These are phyloP conservation scores for Cossypha polioptera DNA, from an alignment of 2,797 vertebrate genomes.

Conservation along the genomic window DNA sequence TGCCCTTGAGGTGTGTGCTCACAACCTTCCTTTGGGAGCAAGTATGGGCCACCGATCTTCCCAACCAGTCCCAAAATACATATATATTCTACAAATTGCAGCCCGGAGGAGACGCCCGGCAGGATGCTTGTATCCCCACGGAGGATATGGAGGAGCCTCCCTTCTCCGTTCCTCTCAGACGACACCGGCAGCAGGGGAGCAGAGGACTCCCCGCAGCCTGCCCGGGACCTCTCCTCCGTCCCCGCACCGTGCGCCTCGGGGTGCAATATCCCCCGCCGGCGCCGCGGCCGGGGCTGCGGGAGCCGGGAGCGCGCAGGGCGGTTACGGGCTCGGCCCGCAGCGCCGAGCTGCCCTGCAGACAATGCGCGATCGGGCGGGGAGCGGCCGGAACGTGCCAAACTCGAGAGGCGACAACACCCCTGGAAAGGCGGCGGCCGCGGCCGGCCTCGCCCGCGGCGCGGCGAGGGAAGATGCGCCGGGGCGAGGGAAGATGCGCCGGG, in stretches of 20 bases:
- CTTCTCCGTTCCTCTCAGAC: neutral
- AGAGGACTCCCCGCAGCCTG: neutral
- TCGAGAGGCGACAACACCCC: neutral
- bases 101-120: neutral
- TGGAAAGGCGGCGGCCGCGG: neutral
- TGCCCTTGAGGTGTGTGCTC: neutral
- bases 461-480: neutral
- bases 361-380: neutral
- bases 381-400: neutral
- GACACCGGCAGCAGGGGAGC: neutral
- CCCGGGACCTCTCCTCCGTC: neutral
- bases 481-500: neutral
- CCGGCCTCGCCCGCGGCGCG: neutral
- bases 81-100: neutral
- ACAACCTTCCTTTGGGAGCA: neutral
- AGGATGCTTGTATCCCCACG: fast-evolving
- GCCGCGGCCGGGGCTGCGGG: neutral
- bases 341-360: neutral
- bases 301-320: neutral
- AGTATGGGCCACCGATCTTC: neutral
- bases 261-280: neutral
- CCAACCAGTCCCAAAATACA: neutral
- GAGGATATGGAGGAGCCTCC: neutral
- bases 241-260: neutral
- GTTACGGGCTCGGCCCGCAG: neutral